Evolutionary conservation across 2,113 vertebrate genomes (phyloP), one percentile per base, ranked within the genome.

Genomic region (Callospermophilus lateralis): DNA sequence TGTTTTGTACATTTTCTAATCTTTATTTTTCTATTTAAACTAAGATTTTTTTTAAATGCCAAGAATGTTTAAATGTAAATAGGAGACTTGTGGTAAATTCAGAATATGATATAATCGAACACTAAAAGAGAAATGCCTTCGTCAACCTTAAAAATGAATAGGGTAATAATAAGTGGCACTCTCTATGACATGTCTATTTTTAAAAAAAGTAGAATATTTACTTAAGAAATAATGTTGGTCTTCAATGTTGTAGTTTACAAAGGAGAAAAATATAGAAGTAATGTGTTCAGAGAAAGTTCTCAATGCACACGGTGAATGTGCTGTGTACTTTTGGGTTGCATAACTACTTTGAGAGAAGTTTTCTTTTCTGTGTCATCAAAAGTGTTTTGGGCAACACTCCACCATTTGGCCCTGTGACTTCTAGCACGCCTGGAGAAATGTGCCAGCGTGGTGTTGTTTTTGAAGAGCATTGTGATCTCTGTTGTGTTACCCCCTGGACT

Each of bases 321-420:
- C 19, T 94, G 73, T 89, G 34, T 77, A 96, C 72, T 95, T 61
- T 61, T 8, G 1, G 39, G 34, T 87, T 89, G 22, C 72, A 74
- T 90, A 95, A 96, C 63, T 68, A 58, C 58, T 95, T 96, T 93
- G 88, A 97, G 90, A 81, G 55, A 63, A 94, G 16, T 51, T 51
- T 51, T 51, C 13, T 94, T 93, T 96, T 89, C n/a, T 93, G 37
- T 90, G 86, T 93, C 94, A 98, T 77, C 88, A 97, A 90, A 92
- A 93, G 79, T 92, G 89, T 84, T 88, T 83, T 76, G 90, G 97
- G 81, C 87, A 85, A 55, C 72, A 58, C 8, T 39, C 80, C 17
- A 93, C 73, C 67, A 70, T 58, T 95, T 92, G 79, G 42, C 45
- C 77, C 37, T 45, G 20, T 17, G 93, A 88, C 19, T n/a, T 58